Evolutionary conservation across 2,113 vertebrate species (phyloP).

Genomic region (Gymnarchus niloticus): DNA sequence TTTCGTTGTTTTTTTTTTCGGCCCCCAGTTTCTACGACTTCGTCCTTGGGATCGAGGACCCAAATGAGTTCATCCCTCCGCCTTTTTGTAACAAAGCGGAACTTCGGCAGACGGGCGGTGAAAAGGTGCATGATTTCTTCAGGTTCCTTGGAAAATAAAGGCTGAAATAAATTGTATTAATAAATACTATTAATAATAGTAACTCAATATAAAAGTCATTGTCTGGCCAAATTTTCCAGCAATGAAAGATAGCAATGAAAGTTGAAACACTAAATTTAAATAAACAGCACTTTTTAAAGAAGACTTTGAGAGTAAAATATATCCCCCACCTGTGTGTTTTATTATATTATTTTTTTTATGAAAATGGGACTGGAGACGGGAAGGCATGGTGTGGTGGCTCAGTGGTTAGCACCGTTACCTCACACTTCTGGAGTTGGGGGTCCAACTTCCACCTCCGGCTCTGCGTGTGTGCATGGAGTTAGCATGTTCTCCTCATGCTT

Average conservation of each 20-base stretch:
- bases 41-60: slow-evolving; percentile 36
- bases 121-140: slow-evolving; percentile 36
- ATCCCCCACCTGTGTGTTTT: too few species aligned
- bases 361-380: background rate
- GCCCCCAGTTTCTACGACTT: slow-evolving; percentile 35
- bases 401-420: too few species aligned
- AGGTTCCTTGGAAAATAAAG: slow-evolving; percentile 33
- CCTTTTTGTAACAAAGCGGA: slow-evolving; percentile 39
- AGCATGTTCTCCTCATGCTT: too few species aligned
- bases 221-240: too few species aligned
- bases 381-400: too few species aligned
- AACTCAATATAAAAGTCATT: too few species aligned
- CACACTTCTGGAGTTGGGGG: too few species aligned
- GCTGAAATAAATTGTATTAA: background rate
- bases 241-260: background rate
- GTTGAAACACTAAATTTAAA: background rate
- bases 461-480: too few species aligned
- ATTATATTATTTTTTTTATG: background rate
- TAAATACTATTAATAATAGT: background rate
- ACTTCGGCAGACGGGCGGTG: background rate
- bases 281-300: background rate
- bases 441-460: too few species aligned
- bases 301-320: background rate
- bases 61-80: slow-evolving; percentile 44
- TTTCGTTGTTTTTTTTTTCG: background rate